These are phyloP conservation scores for Verasper variegatus DNA, from an alignment of 2,113 vertebrate species.

Conservation along the genomic window DNA sequence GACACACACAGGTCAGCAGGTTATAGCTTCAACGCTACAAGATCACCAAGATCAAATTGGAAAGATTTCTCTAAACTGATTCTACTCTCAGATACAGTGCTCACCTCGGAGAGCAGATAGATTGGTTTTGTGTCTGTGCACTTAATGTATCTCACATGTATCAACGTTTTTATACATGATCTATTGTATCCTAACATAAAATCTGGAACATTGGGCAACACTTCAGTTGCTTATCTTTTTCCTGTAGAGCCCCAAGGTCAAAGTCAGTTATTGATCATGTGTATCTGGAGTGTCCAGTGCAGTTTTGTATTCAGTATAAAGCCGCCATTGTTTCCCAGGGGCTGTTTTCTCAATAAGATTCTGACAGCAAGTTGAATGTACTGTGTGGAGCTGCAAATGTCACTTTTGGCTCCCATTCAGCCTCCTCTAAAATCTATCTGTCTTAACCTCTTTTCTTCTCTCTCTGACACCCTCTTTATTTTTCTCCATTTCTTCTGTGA, in stretches of 20 bases:
- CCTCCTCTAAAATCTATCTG: constrained; percentile 33
- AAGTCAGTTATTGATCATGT: neutral
- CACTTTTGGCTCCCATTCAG: constrained; percentile 41
- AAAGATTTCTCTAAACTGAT: no score
- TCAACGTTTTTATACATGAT: neutral
- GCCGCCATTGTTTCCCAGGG: constrained; percentile 12
- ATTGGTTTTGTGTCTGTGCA: no score
- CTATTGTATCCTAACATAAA: neutral
- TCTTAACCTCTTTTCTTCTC: constrained; percentile 19
- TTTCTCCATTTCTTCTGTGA: constrained; percentile 6
- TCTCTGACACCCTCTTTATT: neutral
- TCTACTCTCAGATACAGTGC: no score
- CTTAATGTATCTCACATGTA: no score
- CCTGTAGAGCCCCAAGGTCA: no score
- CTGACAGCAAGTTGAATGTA: constrained; percentile 32
- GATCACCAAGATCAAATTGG: no score
- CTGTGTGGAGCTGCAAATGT: constrained; percentile 44
- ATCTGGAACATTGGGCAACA: neutral
- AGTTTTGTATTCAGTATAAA: constrained; percentile 34
- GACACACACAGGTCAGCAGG: no score
- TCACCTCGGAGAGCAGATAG: no score
- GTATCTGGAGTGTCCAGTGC: constrained; percentile 3
- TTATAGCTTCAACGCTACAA: no score
- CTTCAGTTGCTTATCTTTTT: no score
- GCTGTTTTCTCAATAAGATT: constrained; percentile 43